Base-by-base conservation (phyloP, 2,797 vertebrate genomes). In the Antrozous pallidus region DNA sequence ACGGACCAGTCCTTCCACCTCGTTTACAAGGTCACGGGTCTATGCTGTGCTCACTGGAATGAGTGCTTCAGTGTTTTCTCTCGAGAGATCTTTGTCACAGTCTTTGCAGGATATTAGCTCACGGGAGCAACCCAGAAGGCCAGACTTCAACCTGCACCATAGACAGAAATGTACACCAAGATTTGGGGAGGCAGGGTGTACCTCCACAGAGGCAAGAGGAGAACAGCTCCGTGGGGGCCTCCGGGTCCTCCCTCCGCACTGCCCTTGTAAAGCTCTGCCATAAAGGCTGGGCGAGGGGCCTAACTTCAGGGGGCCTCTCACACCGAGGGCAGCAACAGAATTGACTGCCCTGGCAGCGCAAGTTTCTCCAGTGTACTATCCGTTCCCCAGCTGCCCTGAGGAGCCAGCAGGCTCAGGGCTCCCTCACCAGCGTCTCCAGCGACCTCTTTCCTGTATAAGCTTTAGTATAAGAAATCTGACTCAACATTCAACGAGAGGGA, bases 91-190 rank as follows among this genome's bases (percentile, higher is more conserved):
- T 77, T 77, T 82, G 83, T 77, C 49, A 54, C n/a, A 17, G 40
- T 16, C 40, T 86, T 85, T 58, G 28, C 31, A 81, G 49, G 77
- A 85, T 78, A 26, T 82, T 58, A 80, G 65, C 38, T 93, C 20
- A 13, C 33, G 69, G 69, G n/a, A 78, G 20, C 31, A 47, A 36
- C 12, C 18, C 13, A 0, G 38, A 73, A 85, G 40, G 22, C 63
- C 63, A 61, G 18, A 83, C 49, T 24, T 74, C 40, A 56, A 12
- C 13, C 58, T 65, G 22, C 36, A 36, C 28, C 63, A 56, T 12
- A 54, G 78, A 67, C 18, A 77, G 83, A 71, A 73, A 40, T 5
- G 26, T 14, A 77, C 28, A 24, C 3, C 10, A 8, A 26, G 14
- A n/a, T 40, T 40, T 14, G 5, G 51, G 31, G n/a, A n/a, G n/a